phyloP scores from a whole-genome alignment of 1,140 invertebrate genomes.

The Neodiprion virginianus region DNA sequence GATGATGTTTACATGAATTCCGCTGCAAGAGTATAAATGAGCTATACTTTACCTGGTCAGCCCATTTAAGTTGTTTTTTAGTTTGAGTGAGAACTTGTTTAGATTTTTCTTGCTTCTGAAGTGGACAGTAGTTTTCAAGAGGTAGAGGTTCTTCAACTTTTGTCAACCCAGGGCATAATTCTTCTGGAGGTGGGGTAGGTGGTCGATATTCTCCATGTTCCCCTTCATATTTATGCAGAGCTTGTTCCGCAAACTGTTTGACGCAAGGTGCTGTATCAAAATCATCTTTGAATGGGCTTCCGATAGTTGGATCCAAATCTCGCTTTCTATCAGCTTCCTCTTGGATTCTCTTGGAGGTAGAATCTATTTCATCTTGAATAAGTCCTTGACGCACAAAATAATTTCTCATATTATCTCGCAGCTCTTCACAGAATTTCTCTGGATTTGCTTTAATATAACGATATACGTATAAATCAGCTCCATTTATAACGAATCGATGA shows the following conservation, averaged over 20 bases:
- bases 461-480: conserved; percentile 73
- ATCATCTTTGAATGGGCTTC: background rate
- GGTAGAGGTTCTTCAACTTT: background rate
- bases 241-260: background rate
- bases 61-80: conserved; percentile 26
- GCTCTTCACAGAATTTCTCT: conserved; percentile 70
- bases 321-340: background rate
- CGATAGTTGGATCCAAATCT: conserved; percentile 10
- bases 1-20: no score
- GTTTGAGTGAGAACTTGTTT: background rate
- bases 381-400: conserved; percentile 66
- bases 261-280: background rate
- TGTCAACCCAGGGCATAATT: conserved; percentile 10
- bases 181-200: conserved; percentile 9
- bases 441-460: conserved; percentile 74
- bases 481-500: conserved; percentile 72
- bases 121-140: background rate
- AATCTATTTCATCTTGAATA: conserved; percentile 24
- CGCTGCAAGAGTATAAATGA: no score
- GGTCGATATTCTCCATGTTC: conserved; percentile 5
- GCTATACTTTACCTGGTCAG: conserved; percentile 9
- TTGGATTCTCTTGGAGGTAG: background rate
- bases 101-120: conserved; percentile 6
- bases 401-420: conserved; percentile 68
- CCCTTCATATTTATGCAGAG: conserved; percentile 1